phyloP scores from a whole-genome alignment of 2,888 invertebrate genomes.

The Cryptus armator region DNA sequence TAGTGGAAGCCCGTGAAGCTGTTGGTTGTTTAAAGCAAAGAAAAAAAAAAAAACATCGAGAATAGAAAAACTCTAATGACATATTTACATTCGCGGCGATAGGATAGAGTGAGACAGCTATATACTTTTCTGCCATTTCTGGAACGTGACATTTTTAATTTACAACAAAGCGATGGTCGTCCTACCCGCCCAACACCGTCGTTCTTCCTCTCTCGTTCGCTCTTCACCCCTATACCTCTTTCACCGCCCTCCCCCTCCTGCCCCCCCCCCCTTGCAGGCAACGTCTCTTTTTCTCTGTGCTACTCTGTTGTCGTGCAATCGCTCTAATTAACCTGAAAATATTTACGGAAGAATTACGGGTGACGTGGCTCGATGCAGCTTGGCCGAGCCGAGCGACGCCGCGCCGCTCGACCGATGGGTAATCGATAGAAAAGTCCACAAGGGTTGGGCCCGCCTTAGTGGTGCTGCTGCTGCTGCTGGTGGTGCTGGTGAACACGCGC shows the following conservation, averaged over 20 bases:
- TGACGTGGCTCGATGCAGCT: conserved; percentile 72
- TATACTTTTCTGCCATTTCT: conserved; percentile 54
- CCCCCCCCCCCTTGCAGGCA: background rate
- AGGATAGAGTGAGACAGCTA: conserved; percentile 17
- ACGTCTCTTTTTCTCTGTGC: conserved; percentile 26
- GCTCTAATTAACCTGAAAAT: conserved; percentile 82
- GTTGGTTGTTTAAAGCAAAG: conserved; percentile 15
- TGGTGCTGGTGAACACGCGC: conserved; percentile 48
- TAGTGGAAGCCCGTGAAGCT: too few species aligned
- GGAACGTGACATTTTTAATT: conserved; percentile 57
- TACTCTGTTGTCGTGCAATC: conserved; percentile 71
- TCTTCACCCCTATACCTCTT: conserved; percentile 25
- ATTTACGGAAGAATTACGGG: conserved; percentile 82
- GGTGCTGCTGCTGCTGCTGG: conserved; percentile 41
- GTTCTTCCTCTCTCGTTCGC: background rate
- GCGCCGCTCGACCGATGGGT: conserved; percentile 79
- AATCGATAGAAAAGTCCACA: conserved; percentile 85
- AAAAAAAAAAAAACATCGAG: conserved; percentile 50
- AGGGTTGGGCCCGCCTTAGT: conserved; percentile 83
- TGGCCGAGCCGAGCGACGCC: conserved; percentile 68
- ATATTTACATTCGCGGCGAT: conserved; percentile 28
- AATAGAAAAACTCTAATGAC: conserved; percentile 16
- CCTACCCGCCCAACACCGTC: conserved; percentile 15
- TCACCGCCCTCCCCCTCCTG: background rate
- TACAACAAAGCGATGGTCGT: conserved; percentile 43